These are phyloP conservation scores for Arge pagana DNA, from an alignment of 2,888 invertebrate species.

Conservation along the genomic window DNA sequence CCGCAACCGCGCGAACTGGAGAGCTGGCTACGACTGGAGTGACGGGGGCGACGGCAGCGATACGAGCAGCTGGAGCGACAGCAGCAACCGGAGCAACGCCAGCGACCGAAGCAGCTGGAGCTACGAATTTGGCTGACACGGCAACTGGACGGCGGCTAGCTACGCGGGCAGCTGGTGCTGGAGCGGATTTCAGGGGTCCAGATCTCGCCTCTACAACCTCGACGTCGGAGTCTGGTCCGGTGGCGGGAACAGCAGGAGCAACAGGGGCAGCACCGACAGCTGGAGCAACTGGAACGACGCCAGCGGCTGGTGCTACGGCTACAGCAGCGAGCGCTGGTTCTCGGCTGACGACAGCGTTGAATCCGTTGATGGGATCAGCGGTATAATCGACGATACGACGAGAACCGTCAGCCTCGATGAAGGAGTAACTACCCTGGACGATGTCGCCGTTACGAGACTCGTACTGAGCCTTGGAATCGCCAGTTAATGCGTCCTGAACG, in stretches of 20 bases:
- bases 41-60: background rate
- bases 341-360: slow-evolving; percentile 55
- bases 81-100: slow-evolving; percentile 14
- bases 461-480: slow-evolving; percentile 51
- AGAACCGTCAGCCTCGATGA: slow-evolving; percentile 51
- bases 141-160: slow-evolving; percentile 11
- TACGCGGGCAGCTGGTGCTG: background rate
- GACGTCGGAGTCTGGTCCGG: slow-evolving; percentile 52
- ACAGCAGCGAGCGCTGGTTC: slow-evolving; percentile 42
- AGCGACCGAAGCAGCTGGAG: slow-evolving; percentile 32
- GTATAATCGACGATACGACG: slow-evolving; percentile 51
- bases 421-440: slow-evolving; percentile 50
- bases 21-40: background rate
- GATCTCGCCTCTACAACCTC: slow-evolving; percentile 51
- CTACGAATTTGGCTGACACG: slow-evolving; percentile 33
- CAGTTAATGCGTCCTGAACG: slow-evolving; percentile 48
- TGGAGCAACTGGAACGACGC: slow-evolving; percentile 38
- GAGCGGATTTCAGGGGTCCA: slow-evolving; percentile 32
- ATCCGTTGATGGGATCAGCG: slow-evolving; percentile 49
- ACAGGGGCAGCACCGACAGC: slow-evolving; percentile 35
- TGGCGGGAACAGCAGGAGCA: slow-evolving; percentile 39
- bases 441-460: slow-evolving; percentile 49
- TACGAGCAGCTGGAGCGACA: background rate
- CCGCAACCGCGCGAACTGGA: slow-evolving; percentile 6
- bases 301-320: slow-evolving; percentile 54